A percentile compares a stretch with the other conserved stretches of the same genome.
Conservation (phyloP, 1,140 invertebrate species). For the Lucilia cuprina region DNA sequence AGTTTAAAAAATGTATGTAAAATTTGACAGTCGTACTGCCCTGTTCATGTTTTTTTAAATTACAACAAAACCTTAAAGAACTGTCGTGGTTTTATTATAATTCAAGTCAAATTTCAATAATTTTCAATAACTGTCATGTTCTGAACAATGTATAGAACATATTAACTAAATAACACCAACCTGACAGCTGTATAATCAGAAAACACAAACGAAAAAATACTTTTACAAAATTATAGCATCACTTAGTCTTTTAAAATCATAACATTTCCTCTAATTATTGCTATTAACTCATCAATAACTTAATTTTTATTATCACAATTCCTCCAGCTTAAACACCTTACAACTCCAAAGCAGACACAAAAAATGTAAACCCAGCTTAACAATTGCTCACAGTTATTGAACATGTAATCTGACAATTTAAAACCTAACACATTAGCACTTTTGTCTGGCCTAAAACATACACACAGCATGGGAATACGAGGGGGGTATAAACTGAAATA, state of each 20-base stretch:
- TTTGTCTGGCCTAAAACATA: slow-evolving; percentile 6
- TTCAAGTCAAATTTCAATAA: too few relatives aligned
- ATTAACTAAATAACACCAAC: too few relatives aligned
- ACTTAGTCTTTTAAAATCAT: slow-evolving; percentile 52
- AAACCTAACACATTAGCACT: slow-evolving; percentile 19
- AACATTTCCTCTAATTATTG: slow-evolving; percentile 46
- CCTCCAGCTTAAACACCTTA: slow-evolving; percentile 33
- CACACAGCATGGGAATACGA: not conserved
- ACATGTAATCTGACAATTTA: slow-evolving; percentile 27
- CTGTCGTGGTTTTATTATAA: too few relatives aligned
- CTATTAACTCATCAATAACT: slow-evolving; percentile 34
- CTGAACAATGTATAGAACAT: too few relatives aligned
- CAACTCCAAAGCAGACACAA: not conserved
- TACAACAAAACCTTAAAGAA: too few relatives aligned
- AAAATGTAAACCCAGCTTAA: not conserved
- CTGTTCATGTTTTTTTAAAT: too few relatives aligned
- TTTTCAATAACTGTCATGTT: too few relatives aligned
- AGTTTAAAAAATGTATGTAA: too few relatives aligned
- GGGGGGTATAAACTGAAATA: slow-evolving; percentile 44
- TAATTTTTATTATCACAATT: slow-evolving; percentile 19
- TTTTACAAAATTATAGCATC: too few relatives aligned
- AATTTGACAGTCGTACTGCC: too few relatives aligned
- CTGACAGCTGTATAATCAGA: too few relatives aligned
- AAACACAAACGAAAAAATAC: too few relatives aligned
- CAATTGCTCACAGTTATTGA: slow-evolving; percentile 15